Evolutionary conservation across 2,113 vertebrate genomes (phyloP).

Genomic region (Acinonyx jubatus): DNA sequence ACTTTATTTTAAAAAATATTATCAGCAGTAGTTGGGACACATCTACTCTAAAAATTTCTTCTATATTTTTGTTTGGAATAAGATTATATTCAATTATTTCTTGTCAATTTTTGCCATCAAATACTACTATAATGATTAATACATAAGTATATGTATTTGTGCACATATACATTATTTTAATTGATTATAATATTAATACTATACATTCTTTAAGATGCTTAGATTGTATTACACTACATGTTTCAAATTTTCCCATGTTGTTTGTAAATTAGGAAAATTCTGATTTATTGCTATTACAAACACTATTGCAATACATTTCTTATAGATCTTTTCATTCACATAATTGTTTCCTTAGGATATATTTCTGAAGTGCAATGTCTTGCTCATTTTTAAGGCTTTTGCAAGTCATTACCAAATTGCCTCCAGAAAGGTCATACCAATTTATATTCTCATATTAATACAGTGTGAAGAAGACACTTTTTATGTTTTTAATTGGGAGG

Average conservation of each 20-base stretch:
- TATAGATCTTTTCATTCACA: neutral
- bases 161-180: neutral
- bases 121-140: neutral
- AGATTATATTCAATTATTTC: neutral
- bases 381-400: conserved; percentile 26
- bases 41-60: neutral
- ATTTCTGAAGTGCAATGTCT: neutral
- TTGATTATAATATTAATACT: neutral
- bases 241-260: neutral
- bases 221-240: neutral
- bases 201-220: neutral
- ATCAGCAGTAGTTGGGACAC: neutral
- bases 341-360: neutral
- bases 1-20: neutral
- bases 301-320: neutral
- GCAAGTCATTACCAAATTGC: neutral
- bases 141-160: neutral
- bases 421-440: neutral
- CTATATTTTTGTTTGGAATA: neutral
- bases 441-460: conserved; percentile 33
- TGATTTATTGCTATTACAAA: neutral
- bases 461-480: neutral
- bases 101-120: neutral
- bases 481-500: conserved; percentile 11
- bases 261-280: neutral